Evolutionary conservation across 2,797 vertebrate species (phyloP).

Genomic region (Brachyalestes nurse): DNA sequence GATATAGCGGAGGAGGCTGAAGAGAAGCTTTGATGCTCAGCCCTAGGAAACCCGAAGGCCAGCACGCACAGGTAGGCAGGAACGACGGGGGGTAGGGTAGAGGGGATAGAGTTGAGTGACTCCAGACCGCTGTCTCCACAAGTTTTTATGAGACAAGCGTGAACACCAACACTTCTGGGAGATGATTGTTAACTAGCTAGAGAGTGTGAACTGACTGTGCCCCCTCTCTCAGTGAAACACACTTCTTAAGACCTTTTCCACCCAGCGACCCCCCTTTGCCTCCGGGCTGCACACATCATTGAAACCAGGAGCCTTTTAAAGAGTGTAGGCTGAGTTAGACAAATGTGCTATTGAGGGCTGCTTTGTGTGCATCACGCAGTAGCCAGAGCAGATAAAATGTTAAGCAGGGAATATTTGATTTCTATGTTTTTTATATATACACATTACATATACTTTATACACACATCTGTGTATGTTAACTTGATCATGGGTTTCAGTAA

Average conservation of each 20-base stretch:
- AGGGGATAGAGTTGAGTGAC: conserved; percentile 32
- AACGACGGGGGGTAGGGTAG: conserved; percentile 45
- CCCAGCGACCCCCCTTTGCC: conserved; percentile 51
- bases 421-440: not conserved
- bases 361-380: conserved; percentile 3
- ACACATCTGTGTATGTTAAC: not conserved
- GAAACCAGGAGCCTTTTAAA: conserved; percentile 60
- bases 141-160: conserved; percentile 60
- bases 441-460: not conserved
- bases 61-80: conserved; percentile 58
- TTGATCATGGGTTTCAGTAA: not conserved
- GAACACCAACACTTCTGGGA: conserved; percentile 60
- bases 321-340: conserved; percentile 33
- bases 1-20: conserved; percentile 44
- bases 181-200: conserved; percentile 64
- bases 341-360: conserved; percentile 5
- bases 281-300: conserved; percentile 59
- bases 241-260: conserved; percentile 66
- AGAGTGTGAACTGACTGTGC: conserved; percentile 70
- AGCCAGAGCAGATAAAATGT: conserved; percentile 16
- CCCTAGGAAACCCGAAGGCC: conserved; percentile 52
- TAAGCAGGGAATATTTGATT: conserved; percentile 29
- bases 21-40: conserved; percentile 66
- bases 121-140: conserved; percentile 55
- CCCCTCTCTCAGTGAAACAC: conserved; percentile 45